Conservation (phyloP, 2,113 vertebrate species). For the Sorex araneus region DNA sequence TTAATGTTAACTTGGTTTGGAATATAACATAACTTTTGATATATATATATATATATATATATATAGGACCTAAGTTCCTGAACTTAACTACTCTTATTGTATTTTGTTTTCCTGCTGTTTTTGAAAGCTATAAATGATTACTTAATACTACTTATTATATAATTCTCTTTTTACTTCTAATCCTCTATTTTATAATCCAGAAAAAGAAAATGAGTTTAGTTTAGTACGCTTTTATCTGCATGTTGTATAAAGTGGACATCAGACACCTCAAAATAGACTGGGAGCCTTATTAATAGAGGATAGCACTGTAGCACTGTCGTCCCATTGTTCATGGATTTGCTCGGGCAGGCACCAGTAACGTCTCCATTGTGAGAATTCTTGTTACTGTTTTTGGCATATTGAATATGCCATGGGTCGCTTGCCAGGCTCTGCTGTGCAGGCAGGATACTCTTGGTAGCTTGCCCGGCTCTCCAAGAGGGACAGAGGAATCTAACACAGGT, state of each 20-base stretch:
- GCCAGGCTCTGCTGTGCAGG: too few species aligned
- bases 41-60: background rate
- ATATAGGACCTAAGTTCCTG: background rate
- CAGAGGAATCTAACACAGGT: too few species aligned
- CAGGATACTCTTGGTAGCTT: too few species aligned
- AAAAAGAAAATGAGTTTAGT: constrained; percentile 76
- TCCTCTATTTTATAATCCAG: constrained; percentile 59
- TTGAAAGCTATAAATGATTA: constrained; percentile 51
- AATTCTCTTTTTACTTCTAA: constrained; percentile 59
- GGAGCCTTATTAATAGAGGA: background rate
- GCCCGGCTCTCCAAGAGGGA: too few species aligned
- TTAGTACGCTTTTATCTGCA: constrained; percentile 25
- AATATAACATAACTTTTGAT: background rate
- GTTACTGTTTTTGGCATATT: too few species aligned
- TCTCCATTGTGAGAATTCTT: too few species aligned
- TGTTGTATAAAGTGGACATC: constrained; percentile 43
- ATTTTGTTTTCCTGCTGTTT: constrained; percentile 51
- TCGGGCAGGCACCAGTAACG: too few species aligned
- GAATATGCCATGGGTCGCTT: too few species aligned
- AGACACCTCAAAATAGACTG: constrained; percentile 39
- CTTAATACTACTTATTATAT: constrained; percentile 54
- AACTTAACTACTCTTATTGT: background rate
- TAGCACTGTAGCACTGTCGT: too few species aligned
- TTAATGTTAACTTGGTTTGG: background rate
- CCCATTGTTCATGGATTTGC: too few species aligned